These are phyloP conservation scores for Zoanthus sociatus DNA, from an alignment of 92 coral and sea anemone genomes.

Conservation along the genomic window DNA sequence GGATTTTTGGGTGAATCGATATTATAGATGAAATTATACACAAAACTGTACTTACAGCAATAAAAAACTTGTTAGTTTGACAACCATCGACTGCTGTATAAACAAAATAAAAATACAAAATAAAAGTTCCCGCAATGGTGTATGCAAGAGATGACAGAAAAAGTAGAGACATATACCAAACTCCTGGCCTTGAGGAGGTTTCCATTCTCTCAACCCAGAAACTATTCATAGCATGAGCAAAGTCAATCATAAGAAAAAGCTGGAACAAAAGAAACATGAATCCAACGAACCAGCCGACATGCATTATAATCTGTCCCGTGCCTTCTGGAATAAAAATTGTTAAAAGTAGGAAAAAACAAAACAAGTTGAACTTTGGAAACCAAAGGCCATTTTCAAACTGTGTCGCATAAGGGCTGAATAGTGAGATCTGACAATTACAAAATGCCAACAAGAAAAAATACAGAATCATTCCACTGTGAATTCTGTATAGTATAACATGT, in stretches of 20 bases:
- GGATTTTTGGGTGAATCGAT: constrained; percentile 76
- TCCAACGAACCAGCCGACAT: constrained; percentile 80
- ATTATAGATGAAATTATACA: constrained; percentile 68
- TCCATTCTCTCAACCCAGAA: constrained; percentile 80
- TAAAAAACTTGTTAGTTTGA: constrained; percentile 65
- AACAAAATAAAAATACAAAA: constrained; percentile 69
- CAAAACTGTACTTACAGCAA: constrained; percentile 59
- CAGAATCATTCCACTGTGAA: constrained; percentile 79
- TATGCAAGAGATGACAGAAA: constrained; percentile 70
- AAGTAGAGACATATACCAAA: constrained; percentile 68
- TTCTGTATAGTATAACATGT: constrained; percentile 77
- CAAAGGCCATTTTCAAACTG: constrained; percentile 87
- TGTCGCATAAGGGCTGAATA: constrained; percentile 58
- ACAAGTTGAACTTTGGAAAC: constrained; percentile 82
- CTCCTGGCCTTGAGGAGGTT: constrained; percentile 56
- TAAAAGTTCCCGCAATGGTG: constrained; percentile 69
- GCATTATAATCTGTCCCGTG: constrained; percentile 77
- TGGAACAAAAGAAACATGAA: constrained; percentile 74
- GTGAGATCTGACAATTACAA: constrained; percentile 79
- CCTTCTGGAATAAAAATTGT: constrained; percentile 82
- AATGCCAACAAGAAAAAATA: constrained; percentile 77
- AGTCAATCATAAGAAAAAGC: constrained; percentile 73
- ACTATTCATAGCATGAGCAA: constrained; percentile 64
- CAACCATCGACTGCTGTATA: constrained; percentile 71
- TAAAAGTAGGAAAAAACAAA: constrained; percentile 68